Conservation (phyloP, 2,888 invertebrate genomes). For the Drosophila austrosaltans region DNA sequence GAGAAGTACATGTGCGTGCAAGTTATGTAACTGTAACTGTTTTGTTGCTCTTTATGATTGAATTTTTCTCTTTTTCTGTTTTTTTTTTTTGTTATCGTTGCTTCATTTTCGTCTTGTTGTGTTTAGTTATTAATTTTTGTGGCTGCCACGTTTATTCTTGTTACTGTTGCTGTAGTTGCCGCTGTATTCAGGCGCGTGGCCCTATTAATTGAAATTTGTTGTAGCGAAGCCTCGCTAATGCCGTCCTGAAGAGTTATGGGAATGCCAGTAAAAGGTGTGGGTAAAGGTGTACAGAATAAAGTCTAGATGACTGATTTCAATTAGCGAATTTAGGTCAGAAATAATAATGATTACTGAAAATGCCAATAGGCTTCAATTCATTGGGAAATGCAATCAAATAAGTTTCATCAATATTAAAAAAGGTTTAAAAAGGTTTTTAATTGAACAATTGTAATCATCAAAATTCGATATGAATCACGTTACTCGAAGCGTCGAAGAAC, state of each 20-base stretch:
- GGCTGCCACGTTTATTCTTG: constrained; percentile 24
- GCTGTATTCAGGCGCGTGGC: constrained; percentile 41
- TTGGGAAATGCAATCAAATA: neutral
- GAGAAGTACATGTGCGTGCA: constrained; percentile 12
- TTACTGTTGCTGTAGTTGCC: constrained; percentile 22
- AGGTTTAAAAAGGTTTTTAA: neutral
- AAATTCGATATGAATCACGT: neutral
- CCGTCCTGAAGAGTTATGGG: constrained; percentile 10
- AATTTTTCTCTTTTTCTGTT: constrained; percentile 31
- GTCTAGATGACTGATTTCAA: constrained; percentile 5
- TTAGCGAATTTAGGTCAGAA: constrained; percentile 5
- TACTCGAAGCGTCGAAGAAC: too few relatives aligned
- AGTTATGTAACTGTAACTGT: constrained; percentile 57
- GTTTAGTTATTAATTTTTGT: constrained; percentile 40
- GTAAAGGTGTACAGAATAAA: constrained; percentile 6
- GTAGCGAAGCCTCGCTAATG: constrained; percentile 11
- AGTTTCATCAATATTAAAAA: neutral
- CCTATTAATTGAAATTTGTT: constrained; percentile 56
- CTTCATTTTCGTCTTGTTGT: constrained; percentile 39
- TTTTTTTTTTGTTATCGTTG: neutral
- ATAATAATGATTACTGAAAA: neutral
- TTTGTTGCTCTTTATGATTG: constrained; percentile 55
- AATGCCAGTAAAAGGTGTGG: constrained; percentile 4
- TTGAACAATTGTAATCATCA: neutral
- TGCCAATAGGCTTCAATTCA: neutral